Evolutionary conservation across 2,113 vertebrate species (phyloP).

Genomic region (Erythrocercus mccallii): DNA sequence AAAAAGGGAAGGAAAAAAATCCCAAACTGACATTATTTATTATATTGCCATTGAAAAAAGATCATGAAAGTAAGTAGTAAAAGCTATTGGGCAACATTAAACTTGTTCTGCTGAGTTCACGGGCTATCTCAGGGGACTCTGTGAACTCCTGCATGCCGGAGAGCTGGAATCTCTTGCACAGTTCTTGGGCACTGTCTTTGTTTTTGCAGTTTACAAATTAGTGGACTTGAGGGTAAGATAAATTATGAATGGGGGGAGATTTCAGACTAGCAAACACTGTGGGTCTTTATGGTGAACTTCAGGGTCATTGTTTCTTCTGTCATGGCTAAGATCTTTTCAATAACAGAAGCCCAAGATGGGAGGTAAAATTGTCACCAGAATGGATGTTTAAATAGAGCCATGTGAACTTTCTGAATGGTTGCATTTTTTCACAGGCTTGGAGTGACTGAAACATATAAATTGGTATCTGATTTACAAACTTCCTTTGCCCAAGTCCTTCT

Average conservation of each 20-base stretch:
- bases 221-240: slow-evolving; percentile 61
- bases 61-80: slow-evolving; percentile 56
- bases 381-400: not conserved
- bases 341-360: not conserved
- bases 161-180: slow-evolving; percentile 10
- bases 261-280: slow-evolving; percentile 24
- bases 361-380: not conserved
- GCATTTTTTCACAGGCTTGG: not conserved
- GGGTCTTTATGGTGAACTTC: slow-evolving; percentile 10
- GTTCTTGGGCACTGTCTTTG: slow-evolving; percentile 46
- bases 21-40: slow-evolving; percentile 54
- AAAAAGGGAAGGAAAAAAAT: not conserved
- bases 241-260: slow-evolving; percentile 28
- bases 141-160: slow-evolving; percentile 9
- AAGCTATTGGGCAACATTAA: slow-evolving; percentile 63
- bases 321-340: slow-evolving; percentile 2
- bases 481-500: not conserved
- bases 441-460: not conserved
- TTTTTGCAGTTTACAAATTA: slow-evolving; percentile 60
- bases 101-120: slow-evolving; percentile 62
- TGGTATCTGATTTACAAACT: not conserved
- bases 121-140: slow-evolving; percentile 39
- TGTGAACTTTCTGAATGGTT: not conserved
- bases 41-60: slow-evolving; percentile 50
- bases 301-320: slow-evolving; percentile 29